Base-by-base conservation (phyloP, 2,797 vertebrate species). In the Distichodus sexfasciatus region DNA sequence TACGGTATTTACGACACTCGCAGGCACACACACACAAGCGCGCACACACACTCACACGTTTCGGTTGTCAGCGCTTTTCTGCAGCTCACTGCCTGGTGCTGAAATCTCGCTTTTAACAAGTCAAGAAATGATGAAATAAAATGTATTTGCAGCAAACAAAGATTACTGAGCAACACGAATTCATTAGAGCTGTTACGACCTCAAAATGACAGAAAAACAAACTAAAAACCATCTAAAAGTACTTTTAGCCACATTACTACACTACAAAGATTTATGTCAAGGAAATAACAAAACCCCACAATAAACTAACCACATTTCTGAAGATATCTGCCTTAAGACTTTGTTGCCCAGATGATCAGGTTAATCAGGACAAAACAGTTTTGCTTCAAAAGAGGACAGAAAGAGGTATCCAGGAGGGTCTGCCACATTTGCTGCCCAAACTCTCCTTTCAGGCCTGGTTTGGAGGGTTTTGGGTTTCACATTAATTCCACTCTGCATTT, bases 1-100 rank as follows among this genome's bases (percentile, higher is more conserved):
- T 81, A 81, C 55, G 74, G 79, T 87, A 90, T 88, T 90, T 88
- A 90, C 78, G 41, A 90, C 78, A 55, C 81, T 85, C 29, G 44
- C 38, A 43, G 46, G 19, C 15, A 57, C 33, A 7, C 14, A 29
- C 61, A 50, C 53, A 40, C 69, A 38, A n/a, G n/a, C 43, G 3
- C 29, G 3, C 55, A 60, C 41, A 23, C 55, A 14, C n/a, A n/a
- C n/a, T n/a, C 10, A 21, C 35, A 54, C 17, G 21, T 24, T 46
- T 17, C 10, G 6, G 17, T 17, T 6, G 17, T 2, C 15, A 46
- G 17, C 10, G 12, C 47, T 35, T 33, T n/a, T 12, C 33, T 29
- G 50, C 38, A 4, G 17, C 17, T 12, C 6, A 26, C 1, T 38
- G 19, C 11, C n/a, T 35, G 14, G 7, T 10, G 26, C 64, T 66